Conservation (phyloP, 1,140 invertebrate species). For the Trialeurodes vaporariorum region DNA sequence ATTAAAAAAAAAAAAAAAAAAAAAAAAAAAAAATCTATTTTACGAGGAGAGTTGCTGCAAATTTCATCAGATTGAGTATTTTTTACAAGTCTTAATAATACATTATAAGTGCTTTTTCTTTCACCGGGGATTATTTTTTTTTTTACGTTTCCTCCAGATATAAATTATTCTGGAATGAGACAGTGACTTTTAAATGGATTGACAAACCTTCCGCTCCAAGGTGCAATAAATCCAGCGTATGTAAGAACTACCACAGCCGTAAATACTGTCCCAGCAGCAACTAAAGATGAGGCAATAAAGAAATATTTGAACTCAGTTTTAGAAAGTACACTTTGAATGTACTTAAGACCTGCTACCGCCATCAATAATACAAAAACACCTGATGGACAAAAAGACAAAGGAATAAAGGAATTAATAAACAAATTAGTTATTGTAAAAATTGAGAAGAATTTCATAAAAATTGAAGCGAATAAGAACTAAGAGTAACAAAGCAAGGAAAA, state of each 20-base stretch:
- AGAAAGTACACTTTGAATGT: constrained; percentile 77
- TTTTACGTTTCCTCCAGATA: too few species aligned
- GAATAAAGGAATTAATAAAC: constrained; percentile 26
- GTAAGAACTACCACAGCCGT: constrained; percentile 76
- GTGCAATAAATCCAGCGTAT: constrained; percentile 86
- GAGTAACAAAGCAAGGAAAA: too few species aligned
- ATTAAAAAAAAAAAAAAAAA: constrained; percentile 8
- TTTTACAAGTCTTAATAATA: too few species aligned
- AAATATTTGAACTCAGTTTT: constrained; percentile 68
- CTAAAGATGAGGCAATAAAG: constrained; percentile 62
- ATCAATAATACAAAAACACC: constrained; percentile 93
- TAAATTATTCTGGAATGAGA: too few species aligned
- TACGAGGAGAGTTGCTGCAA: neutral
- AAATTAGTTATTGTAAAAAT: neutral
- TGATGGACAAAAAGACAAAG: too few species aligned
- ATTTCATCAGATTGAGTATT: too few species aligned
- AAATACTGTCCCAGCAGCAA: constrained; percentile 72
- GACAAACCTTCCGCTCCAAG: constrained; percentile 89
- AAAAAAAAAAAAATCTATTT: constrained; percentile 8
- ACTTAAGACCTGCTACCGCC: constrained; percentile 75
- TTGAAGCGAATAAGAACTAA: too few species aligned
- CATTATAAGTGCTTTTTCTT: too few species aligned
- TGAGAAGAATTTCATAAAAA: too few species aligned
- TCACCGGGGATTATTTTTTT: too few species aligned
- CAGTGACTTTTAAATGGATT: too few species aligned